Evolutionary conservation across 2,888 invertebrate species (phyloP), one percentile per base, ranked within the genome.

Genomic region (Macrosiphum euphorbiae): DNA sequence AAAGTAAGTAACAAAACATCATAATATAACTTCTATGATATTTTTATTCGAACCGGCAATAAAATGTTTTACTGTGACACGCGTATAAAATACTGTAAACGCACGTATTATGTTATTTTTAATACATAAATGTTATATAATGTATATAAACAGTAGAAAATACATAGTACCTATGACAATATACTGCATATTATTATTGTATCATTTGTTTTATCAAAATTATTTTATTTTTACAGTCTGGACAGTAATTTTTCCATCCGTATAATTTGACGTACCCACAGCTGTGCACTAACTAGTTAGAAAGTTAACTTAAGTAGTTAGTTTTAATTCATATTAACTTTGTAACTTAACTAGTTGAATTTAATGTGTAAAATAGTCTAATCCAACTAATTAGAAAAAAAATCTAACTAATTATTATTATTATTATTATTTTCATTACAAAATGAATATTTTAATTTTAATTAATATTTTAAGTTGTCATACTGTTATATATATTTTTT

Each of bases 1-100:
- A 91, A 44, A 85, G 50, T 90, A 41, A 90, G 55, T 58, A 44
- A 44, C 85, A 85, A 55, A 90, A 67, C 24, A 35, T 50, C 35
- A 90, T 47, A 47, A 90, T 47, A 47, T 35, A 78, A 67, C 61
- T 90, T 35, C n/a, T 47, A 86, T 28, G 13, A 28, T 86, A 85
- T 78, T n/a, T 13, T 67, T 35, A 20, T 78, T 78, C 16, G 20
- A 78, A 78, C 78, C 8, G 3, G 13, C 8, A 8, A 78, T 78
- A 78, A 78, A 78, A 78, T 78, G 7, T 78, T 35, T 78, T 35
- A 35, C 78, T 35, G 20, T 78, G 35, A 78, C 35, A 78, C 35
- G 20, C 13, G 20, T 20, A 28, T 47, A 86, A 47, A 86, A 44
- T 47, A 86, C 44, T 26, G 85, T 8, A 85, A 11, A 11, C n/a